A percentile compares a stretch with the other conserved stretches of the same genome.
Evolutionary conservation across 2,113 vertebrate genomes (phyloP).

Genomic region (Dinomys branickii): DNA sequence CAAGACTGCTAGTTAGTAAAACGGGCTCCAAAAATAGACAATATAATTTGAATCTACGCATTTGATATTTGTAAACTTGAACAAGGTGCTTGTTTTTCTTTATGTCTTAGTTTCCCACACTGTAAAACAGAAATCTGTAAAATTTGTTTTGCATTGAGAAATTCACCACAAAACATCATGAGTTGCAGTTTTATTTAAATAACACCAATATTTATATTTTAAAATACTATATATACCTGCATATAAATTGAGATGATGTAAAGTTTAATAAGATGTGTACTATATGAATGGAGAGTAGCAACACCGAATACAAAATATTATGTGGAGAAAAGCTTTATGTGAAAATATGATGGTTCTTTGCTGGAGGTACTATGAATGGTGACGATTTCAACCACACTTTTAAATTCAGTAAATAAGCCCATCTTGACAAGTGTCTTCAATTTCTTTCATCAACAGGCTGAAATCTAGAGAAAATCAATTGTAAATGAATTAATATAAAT

Average conservation of each 20-base stretch:
- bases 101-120: not conserved
- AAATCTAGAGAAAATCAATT: slow-evolving; percentile 26
- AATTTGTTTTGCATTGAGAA: not conserved
- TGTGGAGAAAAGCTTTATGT: not conserved
- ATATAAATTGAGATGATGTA: not conserved
- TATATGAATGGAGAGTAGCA: not conserved
- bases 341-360: not conserved
- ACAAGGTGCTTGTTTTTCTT: not conserved
- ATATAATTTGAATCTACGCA: not conserved
- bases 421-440: slow-evolving; percentile 29
- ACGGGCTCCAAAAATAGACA: not conserved
- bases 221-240: not conserved
- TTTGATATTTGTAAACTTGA: not conserved
- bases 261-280: not conserved
- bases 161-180: not conserved
- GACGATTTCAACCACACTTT: slow-evolving; percentile 27
- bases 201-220: not conserved
- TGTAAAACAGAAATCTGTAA: not conserved
- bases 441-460: not conserved
- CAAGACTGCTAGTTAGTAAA: not conserved
- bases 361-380: not conserved
- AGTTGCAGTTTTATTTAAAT: not conserved
- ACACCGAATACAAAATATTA: not conserved
- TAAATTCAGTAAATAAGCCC: not conserved
- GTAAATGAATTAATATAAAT: slow-evolving; percentile 17